Evolutionary conservation across 2,797 vertebrate genomes (phyloP), one percentile per base, ranked within the genome.

Genomic region (Cynopterus sphinx): DNA sequence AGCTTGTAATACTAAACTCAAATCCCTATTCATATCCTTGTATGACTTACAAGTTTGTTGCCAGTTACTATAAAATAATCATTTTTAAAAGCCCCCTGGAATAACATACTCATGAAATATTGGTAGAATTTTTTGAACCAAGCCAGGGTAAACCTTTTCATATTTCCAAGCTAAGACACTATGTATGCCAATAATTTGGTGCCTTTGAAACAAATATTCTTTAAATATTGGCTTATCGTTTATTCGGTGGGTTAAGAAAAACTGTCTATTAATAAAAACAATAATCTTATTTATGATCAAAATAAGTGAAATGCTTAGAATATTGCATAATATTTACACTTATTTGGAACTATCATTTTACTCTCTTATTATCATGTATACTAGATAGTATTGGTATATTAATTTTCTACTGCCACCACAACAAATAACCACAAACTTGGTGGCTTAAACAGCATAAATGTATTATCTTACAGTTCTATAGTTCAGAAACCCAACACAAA

Each of bases 181-280:
- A 82, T 11, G 2, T 19, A 73, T 70, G 39, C 26, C 87, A 90
- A 61, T 82, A 94, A 88, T 63, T 57, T 61, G 43, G 22, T 51
- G 43, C 39, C 78, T 95, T 94, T 95, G 89, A 94, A 91, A 83
- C 17, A 95, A 33, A 83, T 87, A 77, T n/a, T 88, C 22, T 82
- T 95, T 92, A 90, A 89, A 77, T 77, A 63, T 16, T 88, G 67
- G 6, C 33, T 95, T 92, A 33, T 81, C 51, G 90, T 51, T 79
- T 85, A 75, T 73, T 83, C 36, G 43, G 26, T 33, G 61, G 8
- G 9, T 77, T 51, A 91, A 89, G 53, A 86, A 88, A 90, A 94
- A 43, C 39, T 82, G 17, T 41, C 15, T 49, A 4, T 51, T 87
- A 57, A 63, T 89, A 70, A 94, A 74, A 90, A 83, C 3, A 78